Base-by-base conservation (phyloP, 2,888 invertebrate genomes). In the Auanema sp. region DNA sequence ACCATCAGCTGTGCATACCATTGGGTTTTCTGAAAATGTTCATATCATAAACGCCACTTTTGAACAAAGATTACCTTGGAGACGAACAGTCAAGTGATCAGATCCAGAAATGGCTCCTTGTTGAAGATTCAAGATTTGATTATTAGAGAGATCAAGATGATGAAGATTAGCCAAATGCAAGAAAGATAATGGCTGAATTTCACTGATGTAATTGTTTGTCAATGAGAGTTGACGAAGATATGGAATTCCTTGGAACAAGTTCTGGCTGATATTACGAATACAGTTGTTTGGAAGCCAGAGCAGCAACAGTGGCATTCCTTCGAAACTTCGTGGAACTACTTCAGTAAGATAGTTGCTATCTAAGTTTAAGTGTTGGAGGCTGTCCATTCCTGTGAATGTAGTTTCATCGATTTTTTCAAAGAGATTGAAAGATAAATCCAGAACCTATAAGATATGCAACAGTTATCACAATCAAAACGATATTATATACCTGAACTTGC, bases 111-210 rank as follows among this genome's bases (percentile, higher is more conserved):
- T 66, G 40, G 81, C 71, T 21, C 72, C 72, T n/a, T 68, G 59
- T 56, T 79, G 75, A 11, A 83, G 68, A 14, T 68, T 71, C 53
- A 77, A 60, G 42, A 83, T 78, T 58, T 79, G 75, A 85, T 94
- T 94, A 85, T 92, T 91, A 44, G 92, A 91, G 72, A 94, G 86
- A 84, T 93, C 93, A 57, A 94, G 86, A 6, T 92, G 92, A 85
- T 92, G 91, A 76, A 94, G 87, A 85, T 93, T 92, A 85, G 92
- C 91, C 55, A 93, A 87, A 1, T 92, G 72, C 80, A 91, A 84
- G 83, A 94, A 93, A 53, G 77, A 71, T 55, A 79, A 72, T 21
- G 81, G 76, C 74, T 79, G 44, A 68, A 83, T 69, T 53, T 66
- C 70, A 24, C 73, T 69, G 55, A 83, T 81, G 71, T 83, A 83